Conservation (phyloP, 2,888 invertebrate genomes). For the Galerucella pusilla region DNA sequence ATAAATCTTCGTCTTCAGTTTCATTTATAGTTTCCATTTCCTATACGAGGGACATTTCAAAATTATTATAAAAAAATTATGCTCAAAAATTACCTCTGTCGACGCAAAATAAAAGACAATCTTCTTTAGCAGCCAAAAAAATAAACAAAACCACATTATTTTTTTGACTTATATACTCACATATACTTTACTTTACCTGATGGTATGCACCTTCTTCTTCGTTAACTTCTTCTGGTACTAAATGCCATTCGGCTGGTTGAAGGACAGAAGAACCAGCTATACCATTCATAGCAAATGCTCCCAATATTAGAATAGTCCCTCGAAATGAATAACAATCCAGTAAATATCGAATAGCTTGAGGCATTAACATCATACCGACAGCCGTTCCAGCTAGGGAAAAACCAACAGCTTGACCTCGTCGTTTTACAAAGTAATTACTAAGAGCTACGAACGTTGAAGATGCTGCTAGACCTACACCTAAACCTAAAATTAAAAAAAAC, state of each 20-base stretch:
- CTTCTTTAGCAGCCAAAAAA: slow-evolving; percentile 59
- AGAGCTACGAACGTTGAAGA: slow-evolving; percentile 83
- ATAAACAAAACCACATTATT: slow-evolving; percentile 40
- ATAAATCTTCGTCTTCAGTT: slow-evolving; percentile 70
- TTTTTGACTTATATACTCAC: neutral
- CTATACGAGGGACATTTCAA: slow-evolving; percentile 59
- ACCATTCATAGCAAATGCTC: slow-evolving; percentile 75
- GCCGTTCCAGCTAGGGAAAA: slow-evolving; percentile 84
- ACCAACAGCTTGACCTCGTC: slow-evolving; percentile 83
- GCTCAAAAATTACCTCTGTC: slow-evolving; percentile 60
- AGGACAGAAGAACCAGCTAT: slow-evolving; percentile 75
- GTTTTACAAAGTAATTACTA: slow-evolving; percentile 81
- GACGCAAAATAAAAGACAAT: slow-evolving; percentile 63
- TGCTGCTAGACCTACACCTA: slow-evolving; percentile 81
- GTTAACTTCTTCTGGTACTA: slow-evolving; percentile 70
- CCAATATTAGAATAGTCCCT: slow-evolving; percentile 76
- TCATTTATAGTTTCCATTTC: slow-evolving; percentile 79
- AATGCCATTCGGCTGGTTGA: slow-evolving; percentile 79
- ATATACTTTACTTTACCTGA: slow-evolving; percentile 53
- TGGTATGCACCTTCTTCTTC: slow-evolving; percentile 65
- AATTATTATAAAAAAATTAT: neutral
- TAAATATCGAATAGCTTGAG: slow-evolving; percentile 76
- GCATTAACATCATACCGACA: slow-evolving; percentile 83
- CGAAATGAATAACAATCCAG: slow-evolving; percentile 74
- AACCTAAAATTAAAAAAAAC: slow-evolving; percentile 67